Conservation (phyloP, 2,888 invertebrate species). For the Pyrochroa serraticornis region DNA sequence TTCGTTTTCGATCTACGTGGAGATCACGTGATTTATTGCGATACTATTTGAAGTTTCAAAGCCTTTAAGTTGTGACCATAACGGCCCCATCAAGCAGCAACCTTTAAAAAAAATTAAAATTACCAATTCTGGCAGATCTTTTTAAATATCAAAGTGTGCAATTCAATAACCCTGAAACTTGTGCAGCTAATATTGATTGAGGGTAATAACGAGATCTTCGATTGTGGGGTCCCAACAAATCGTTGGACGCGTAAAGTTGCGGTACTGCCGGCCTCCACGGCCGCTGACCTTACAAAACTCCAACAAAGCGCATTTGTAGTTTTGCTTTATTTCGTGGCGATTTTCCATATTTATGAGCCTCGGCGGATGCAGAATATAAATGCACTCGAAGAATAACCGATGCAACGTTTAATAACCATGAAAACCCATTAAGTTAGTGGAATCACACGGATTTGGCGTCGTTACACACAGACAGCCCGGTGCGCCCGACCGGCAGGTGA, state of each 20-base stretch:
- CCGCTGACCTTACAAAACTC: constrained; percentile 22
- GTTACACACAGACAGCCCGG: constrained; percentile 27
- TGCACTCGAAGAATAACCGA: constrained; percentile 1
- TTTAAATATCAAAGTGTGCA: not conserved
- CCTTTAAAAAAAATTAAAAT: too few relatives aligned
- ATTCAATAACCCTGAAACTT: not conserved
- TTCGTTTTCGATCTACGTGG: too few relatives aligned
- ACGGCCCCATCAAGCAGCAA: too few relatives aligned
- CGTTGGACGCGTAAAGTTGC: too few relatives aligned
- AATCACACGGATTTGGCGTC: constrained; percentile 9
- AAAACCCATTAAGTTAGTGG: constrained; percentile 14
- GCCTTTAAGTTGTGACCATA: too few relatives aligned
- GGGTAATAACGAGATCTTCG: not conserved
- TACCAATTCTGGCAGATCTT: not conserved
- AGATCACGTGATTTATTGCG: too few relatives aligned
- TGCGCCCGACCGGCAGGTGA: constrained; percentile 31
- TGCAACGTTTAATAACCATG: constrained; percentile 11
- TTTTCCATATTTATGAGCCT: constrained; percentile 30
- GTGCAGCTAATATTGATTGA: not conserved
- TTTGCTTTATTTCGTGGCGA: constrained; percentile 17
- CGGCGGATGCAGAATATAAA: constrained; percentile 24
- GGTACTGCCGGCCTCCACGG: constrained; percentile 9
- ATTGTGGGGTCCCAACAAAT: not conserved
- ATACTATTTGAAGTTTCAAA: too few relatives aligned
- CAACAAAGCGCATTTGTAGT: constrained; percentile 27